Evolutionary conservation across 2,888 invertebrate species (phyloP), one percentile per base, ranked within the genome.

Genomic region (Plebejus melissa): DNA sequence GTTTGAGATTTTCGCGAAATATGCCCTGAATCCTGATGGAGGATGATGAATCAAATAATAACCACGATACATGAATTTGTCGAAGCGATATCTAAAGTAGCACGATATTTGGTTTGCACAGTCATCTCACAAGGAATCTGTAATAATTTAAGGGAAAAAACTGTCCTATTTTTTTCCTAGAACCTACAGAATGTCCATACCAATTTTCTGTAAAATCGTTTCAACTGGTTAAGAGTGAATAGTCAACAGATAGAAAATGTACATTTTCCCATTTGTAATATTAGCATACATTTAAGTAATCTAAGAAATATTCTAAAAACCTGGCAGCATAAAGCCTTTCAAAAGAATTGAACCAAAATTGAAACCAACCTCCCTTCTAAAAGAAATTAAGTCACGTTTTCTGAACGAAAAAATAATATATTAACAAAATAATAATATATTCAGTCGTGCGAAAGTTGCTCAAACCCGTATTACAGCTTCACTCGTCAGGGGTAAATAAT

Each of bases 1-100:
- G 89, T 89, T 88, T 87, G 87, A 87, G 58, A 71, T 57, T 70
- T 75, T 22, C 75, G 69, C 54, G 69, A 32, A 41, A 38, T 54
- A 72, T 28, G 36, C 50, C 32, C 22, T 5, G 58, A 22, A 22
- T 22, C 58, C 5, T 13, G 65, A 16, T 65, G 32, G 13, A 65
- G 16, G 36, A 36, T 28, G 58, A 32, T 36, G 65, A 36, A 65
- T 32, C 13, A 65, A 65, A 28, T 54, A 54, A 16, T 16, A 16
- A 54, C 13, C 54, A 16, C 54, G 54, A 54, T 54, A 13, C 13
- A 54, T 16, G 54, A 54, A 54, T 16, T 16, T 54, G 16, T 54
- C 54, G 4, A 54, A 54, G 4, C 16, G 54, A 54, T 54, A 16
- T 54, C 54, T 16, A 16, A 54, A 54, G 54, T 16, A 54, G 50